Percentiles rank a stretch among this genome's conserved stretches.
Conservation (phyloP, 2,797 vertebrate genomes). For the Chaetodon trifasciatus region DNA sequence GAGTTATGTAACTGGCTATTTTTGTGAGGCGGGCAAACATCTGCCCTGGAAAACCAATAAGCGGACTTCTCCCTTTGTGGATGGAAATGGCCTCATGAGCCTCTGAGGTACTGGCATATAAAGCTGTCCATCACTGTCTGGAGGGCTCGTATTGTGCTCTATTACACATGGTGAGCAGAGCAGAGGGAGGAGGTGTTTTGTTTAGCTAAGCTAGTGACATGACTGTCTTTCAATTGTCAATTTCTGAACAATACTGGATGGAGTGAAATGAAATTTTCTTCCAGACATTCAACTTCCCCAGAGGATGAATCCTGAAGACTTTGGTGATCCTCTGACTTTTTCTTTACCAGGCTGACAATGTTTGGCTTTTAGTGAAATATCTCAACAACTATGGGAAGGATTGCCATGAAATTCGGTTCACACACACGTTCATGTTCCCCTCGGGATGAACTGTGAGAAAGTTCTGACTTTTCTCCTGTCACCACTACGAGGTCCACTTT, state of each 20-base stretch:
- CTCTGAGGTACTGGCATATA: conserved; percentile 42
- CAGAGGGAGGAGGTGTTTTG: background rate
- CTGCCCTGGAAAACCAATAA: conserved; percentile 65
- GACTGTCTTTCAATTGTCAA: background rate
- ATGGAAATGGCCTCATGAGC: conserved; percentile 60
- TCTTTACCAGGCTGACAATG: background rate
- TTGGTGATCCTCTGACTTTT: background rate
- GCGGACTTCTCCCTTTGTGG: conserved; percentile 31
- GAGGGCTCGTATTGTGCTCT: conserved; percentile 23
- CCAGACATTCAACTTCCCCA: background rate
- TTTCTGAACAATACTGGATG: background rate
- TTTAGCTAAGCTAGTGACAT: background rate
- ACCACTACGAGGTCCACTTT: background rate
- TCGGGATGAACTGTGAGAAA: conserved; percentile 2
- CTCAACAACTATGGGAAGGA: background rate
- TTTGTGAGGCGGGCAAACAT: conserved; percentile 46
- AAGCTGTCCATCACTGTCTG: conserved; percentile 55
- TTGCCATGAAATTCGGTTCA: background rate
- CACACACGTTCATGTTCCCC: background rate
- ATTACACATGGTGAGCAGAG: conserved; percentile 17
- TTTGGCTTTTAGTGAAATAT: background rate
- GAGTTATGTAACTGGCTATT: conserved; percentile 55
- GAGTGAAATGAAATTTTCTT: background rate
- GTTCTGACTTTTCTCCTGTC: background rate
- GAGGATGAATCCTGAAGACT: background rate